Evolutionary conservation across 1,140 invertebrate genomes (phyloP), one percentile per base, ranked within the genome.

Genomic region (Lasioglossum albipes): DNA sequence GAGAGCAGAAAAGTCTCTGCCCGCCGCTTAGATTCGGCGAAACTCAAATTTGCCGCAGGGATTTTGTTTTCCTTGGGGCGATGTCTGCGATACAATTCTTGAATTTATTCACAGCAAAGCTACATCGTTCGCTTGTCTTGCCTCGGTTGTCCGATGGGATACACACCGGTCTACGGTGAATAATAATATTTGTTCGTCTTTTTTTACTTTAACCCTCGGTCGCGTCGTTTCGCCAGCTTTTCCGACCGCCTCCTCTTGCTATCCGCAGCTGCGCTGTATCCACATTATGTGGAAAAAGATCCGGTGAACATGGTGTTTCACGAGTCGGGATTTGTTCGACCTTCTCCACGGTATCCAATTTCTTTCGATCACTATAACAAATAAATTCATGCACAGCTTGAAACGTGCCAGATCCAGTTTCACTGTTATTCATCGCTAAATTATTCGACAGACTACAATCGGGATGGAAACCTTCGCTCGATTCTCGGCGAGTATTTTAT

Each of bases 131-230:
- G 82, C 70, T 78, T 78, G 52, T 36, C 13, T 42, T 42, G 31
- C n/a, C 64, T 71, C 52, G 59, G 5, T 80, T 22, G 79, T 54
- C 69, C 59, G 65, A 74, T 79, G 75, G 64, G 75, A 76, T 42
- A 69, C 61, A 42, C 20, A 22, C 45, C 13, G 72, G 31, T 68
- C 68, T 62, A 27, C 42, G 13, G 52, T 62, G 57, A 82, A 82
- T 78, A 86, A 79, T 41, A 79, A 74, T 86, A 84, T 86, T 72
- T 70, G 78, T 62, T 75, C 61, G 54, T 62, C 22, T 76, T 13
- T 83, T 22, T 82, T 69, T 22, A 49, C 54, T 16, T n/a, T 54
- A 69, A 75, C 20, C 27, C 72, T 71, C 36, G 22, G 16, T 62
- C 42, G 31, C 31, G 42, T 82, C 36, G 66, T 82, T 61, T 65